phyloP scores from a whole-genome alignment of 2,888 invertebrate species.

The Apocheima hispidaria region DNA sequence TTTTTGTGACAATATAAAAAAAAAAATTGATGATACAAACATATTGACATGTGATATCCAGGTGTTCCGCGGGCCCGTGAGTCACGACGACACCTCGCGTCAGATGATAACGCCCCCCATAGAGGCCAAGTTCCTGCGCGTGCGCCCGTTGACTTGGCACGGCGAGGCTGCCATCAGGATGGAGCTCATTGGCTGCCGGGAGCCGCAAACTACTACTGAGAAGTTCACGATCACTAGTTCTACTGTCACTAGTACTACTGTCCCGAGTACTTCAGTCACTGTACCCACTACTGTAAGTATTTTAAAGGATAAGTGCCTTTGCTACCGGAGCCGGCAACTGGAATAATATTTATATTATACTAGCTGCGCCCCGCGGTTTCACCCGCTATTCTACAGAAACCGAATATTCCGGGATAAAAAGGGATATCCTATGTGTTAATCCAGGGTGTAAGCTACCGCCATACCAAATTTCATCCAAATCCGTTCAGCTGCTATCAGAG shows the following conservation, averaged over 20 bases:
- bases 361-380: background rate
- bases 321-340: too few species aligned
- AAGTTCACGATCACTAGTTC: slow-evolving; percentile 36
- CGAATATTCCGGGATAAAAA: too few species aligned
- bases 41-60: slow-evolving; percentile 57
- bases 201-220: slow-evolving; percentile 21
- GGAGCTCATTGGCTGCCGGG: slow-evolving; percentile 91
- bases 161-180: slow-evolving; percentile 88
- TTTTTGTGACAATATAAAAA: too few species aligned
- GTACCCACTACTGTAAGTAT: slow-evolving; percentile 12
- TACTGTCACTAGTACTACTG: slow-evolving; percentile 30
- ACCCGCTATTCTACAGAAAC: too few species aligned
- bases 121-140: slow-evolving; percentile 90
- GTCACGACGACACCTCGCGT: slow-evolving; percentile 84
- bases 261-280: background rate
- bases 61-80: slow-evolving; percentile 91
- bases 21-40: too few species aligned
- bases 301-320: background rate
- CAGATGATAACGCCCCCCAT: slow-evolving; percentile 90
- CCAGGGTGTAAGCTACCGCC: too few species aligned
- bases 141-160: slow-evolving; percentile 92
- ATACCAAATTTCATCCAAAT: too few species aligned
- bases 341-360: too few species aligned
- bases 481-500: too few species aligned
- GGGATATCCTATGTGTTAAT: too few species aligned